Evolutionary conservation across 2,113 vertebrate genomes (phyloP).

Genomic region (Hippolais icterina): DNA sequence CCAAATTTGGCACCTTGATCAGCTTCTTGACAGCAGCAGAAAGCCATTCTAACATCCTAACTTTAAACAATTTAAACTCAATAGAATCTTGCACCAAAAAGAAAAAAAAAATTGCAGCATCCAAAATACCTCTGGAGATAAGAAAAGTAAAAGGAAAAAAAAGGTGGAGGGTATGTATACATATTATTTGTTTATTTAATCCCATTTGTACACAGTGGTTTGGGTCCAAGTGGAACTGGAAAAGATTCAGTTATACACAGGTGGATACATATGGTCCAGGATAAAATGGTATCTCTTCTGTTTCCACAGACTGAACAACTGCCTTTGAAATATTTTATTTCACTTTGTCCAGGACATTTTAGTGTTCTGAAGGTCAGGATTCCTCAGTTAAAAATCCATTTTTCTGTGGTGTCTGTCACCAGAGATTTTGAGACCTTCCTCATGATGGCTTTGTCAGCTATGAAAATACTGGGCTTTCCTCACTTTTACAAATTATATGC

Average conservation of each 20-base stretch:
- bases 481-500: background rate
- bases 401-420: background rate
- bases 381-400: background rate
- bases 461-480: background rate
- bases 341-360: background rate
- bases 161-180: fast-evolving
- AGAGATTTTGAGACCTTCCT: background rate
- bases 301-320: background rate
- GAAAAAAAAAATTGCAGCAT: background rate
- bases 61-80: background rate
- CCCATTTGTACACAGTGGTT: background rate
- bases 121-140: background rate
- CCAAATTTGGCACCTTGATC: background rate
- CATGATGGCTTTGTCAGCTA: background rate
- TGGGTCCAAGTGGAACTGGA: background rate
- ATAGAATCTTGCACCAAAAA: background rate
- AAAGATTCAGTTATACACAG: background rate
- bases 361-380: background rate
- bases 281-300: background rate
- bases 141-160: background rate
- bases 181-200: background rate
- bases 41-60: background rate
- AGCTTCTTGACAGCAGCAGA: background rate
- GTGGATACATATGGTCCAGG: background rate
- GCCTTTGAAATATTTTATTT: background rate